phyloP scores from a whole-genome alignment of 2,797 vertebrate genomes.

The Eulemur rubriventer region DNA sequence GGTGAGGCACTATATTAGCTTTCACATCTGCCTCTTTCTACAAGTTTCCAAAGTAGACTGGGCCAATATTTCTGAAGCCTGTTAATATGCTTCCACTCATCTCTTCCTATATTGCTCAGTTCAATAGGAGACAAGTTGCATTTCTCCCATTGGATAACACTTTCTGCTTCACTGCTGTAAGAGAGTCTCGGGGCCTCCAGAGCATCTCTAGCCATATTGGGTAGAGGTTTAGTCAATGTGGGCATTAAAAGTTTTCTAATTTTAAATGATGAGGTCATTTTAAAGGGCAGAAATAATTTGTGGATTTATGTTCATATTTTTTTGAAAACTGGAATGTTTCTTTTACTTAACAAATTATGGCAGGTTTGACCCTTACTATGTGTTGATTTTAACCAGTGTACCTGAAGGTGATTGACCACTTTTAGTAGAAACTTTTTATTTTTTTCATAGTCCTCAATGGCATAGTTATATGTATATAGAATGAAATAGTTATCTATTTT shows the following conservation, averaged over 20 bases:
- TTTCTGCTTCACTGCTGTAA: background rate
- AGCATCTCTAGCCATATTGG: background rate
- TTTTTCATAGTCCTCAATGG: background rate
- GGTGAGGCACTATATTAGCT: background rate
- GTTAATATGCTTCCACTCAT: background rate
- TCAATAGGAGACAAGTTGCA: background rate
- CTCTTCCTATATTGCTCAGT: background rate
- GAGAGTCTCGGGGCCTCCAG: background rate
- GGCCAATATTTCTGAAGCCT: background rate
- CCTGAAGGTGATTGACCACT: background rate
- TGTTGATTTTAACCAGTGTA: background rate
- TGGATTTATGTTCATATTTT: too few relatives aligned
- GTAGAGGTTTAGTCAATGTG: background rate
- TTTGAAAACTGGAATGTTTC: background rate
- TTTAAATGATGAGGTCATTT: background rate
- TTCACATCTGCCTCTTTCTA: background rate
- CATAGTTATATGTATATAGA: background rate
- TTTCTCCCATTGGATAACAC: background rate
- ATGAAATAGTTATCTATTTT: background rate
- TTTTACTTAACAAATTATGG: background rate
- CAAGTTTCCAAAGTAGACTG: background rate
- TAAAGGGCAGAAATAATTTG: background rate
- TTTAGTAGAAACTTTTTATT: background rate
- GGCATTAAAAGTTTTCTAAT: background rate
- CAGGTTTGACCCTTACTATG: background rate